phyloP scores from a whole-genome alignment of 2,888 invertebrate genomes.

The Ametastegia equiseti region DNA sequence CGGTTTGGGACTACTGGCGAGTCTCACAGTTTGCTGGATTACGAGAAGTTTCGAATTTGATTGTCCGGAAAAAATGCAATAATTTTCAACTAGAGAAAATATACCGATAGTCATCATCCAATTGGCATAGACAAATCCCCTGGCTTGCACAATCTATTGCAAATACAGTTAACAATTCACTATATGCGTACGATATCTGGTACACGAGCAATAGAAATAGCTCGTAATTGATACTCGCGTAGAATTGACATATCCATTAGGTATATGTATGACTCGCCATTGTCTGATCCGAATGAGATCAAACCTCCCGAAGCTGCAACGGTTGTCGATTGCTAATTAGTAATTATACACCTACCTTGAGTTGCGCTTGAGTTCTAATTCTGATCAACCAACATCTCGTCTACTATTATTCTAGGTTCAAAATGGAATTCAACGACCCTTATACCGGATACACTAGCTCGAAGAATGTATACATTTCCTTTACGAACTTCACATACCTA shows the following conservation, averaged over 20 bases:
- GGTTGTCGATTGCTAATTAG: conserved; percentile 10
- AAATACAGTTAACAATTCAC: not conserved
- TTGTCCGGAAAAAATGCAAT: not conserved
- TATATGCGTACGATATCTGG: not conserved
- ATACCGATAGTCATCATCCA: too few species aligned
- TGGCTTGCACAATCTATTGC: not conserved
- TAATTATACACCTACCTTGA: not conserved
- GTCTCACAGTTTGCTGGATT: not conserved
- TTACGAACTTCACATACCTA: not conserved
- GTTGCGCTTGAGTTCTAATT: not conserved
- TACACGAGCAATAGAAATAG: not conserved
- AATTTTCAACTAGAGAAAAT: not conserved
- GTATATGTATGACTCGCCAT: not conserved
- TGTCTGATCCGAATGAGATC: conserved; percentile 11
- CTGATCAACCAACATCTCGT: not conserved
- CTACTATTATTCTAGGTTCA: not conserved
- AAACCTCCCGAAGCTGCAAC: conserved; percentile 7
- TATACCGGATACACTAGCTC: not conserved
- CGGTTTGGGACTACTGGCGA: not conserved
- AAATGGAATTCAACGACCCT: not conserved
- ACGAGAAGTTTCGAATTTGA: conserved; percentile 1
- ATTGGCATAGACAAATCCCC: not conserved
- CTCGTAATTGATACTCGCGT: not conserved
- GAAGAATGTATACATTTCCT: not conserved
- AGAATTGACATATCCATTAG: conserved; percentile 14